phyloP scores from a whole-genome alignment of 1,140 invertebrate genomes.

The Apocrypta bakeri region DNA sequence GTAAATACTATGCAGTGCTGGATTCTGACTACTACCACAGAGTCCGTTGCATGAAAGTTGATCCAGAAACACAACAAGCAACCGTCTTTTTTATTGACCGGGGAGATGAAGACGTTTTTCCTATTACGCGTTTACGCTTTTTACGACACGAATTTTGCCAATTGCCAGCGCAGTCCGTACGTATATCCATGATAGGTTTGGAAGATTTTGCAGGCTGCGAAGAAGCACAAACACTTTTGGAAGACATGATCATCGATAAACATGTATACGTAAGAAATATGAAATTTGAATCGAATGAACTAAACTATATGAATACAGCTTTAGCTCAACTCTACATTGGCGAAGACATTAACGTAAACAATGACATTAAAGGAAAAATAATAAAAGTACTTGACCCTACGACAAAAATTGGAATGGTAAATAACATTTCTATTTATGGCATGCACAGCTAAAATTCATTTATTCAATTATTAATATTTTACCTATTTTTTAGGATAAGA shows the following conservation, averaged over 20 bases:
- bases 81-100: conserved; percentile 79
- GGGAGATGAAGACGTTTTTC: conserved; percentile 76
- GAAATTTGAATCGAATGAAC: neutral
- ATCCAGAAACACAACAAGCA: conserved; percentile 66
- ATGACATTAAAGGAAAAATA: conserved; percentile 59
- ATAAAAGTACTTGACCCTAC: conserved; percentile 18
- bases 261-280: conserved; percentile 14
- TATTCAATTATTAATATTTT: neutral
- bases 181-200: conserved; percentile 76
- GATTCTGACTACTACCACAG: conserved; percentile 77
- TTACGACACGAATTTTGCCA: conserved; percentile 76
- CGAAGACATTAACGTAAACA: conserved; percentile 64
- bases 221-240: conserved; percentile 48
- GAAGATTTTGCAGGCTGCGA: conserved; percentile 74
- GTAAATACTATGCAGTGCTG: conserved; percentile 77
- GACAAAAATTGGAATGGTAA: neutral
- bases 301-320: neutral
- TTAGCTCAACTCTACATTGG: conserved; percentile 26
- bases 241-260: conserved; percentile 51
- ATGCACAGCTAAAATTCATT: neutral
- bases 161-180: conserved; percentile 74
- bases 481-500: conserved; percentile 58
- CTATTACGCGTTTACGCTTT: conserved; percentile 72
- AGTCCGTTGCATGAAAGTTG: conserved; percentile 75
- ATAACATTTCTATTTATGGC: neutral